Percentiles rank a stretch among this genome's conserved stretches.
Evolutionary conservation across 2,113 vertebrate genomes (phyloP).

Genomic region (Laterallus jamaicensis): DNA sequence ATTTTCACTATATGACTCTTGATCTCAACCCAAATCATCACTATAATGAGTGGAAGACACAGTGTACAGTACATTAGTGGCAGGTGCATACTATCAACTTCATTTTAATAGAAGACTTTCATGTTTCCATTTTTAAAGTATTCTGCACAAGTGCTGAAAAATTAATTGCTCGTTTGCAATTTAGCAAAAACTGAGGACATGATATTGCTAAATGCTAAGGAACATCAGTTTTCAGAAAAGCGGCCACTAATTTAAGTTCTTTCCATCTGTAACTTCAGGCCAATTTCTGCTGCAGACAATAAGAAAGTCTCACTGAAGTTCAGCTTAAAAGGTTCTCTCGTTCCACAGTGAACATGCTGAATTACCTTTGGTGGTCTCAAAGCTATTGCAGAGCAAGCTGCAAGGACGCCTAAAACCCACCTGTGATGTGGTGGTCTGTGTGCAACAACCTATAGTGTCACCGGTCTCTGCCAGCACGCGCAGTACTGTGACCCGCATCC

Average conservation of each 20-base stretch:
- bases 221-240: slow-evolving; percentile 60
- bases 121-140: slow-evolving; percentile 81
- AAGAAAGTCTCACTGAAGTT: not conserved
- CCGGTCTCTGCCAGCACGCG: rapidly evolving
- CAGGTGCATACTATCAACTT: slow-evolving; percentile 81
- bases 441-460: not conserved
- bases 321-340: not conserved
- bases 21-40: slow-evolving; percentile 81
- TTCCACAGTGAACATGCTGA: not conserved
- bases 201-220: slow-evolving; percentile 67
- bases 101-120: slow-evolving; percentile 79
- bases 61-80: slow-evolving; percentile 77
- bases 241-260: slow-evolving; percentile 45
- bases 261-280: slow-evolving; percentile 40
- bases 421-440: not conserved
- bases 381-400: not conserved
- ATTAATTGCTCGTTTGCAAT: slow-evolving; percentile 78
- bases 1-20: slow-evolving; percentile 82
- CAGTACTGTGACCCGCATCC: not conserved
- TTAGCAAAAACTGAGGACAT: slow-evolving; percentile 70
- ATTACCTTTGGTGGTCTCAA: not conserved
- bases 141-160: slow-evolving; percentile 75
- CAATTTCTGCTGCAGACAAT: slow-evolving; percentile 29
- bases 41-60: slow-evolving; percentile 81
- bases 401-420: not conserved